These are phyloP conservation scores for Rhabdornis inornatus DNA, from an alignment of 2,113 vertebrate species.

Conservation along the genomic window DNA sequence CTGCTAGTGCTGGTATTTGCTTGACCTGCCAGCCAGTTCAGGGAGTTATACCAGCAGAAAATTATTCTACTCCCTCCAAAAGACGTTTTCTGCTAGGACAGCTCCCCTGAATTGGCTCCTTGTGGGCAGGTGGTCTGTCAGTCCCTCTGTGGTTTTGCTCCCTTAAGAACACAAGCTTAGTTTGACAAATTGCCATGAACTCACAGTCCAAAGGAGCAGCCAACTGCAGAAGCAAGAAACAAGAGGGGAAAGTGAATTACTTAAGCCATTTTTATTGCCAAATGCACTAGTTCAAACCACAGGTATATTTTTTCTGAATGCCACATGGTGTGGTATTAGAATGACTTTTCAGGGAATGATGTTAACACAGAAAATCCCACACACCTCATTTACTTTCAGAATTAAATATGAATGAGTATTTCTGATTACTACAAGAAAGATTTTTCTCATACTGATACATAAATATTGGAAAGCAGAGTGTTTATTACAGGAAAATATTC, in stretches of 20 bases:
- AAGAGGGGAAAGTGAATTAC: not conserved
- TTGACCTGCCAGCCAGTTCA: not conserved
- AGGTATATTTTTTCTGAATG: not conserved
- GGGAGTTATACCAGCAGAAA: not conserved
- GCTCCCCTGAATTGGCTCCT: not conserved
- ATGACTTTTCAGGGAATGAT: not conserved
- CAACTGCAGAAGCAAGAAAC: not conserved
- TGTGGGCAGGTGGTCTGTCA: not conserved
- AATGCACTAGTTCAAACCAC: constrained; percentile 16
- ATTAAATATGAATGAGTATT: not conserved
- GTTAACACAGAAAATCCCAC: not conserved
- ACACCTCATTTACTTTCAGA: not conserved
- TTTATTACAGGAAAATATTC: not conserved
- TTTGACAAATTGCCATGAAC: not conserved
- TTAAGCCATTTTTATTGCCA: not conserved
- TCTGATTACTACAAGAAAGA: not conserved
- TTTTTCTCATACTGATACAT: not conserved
- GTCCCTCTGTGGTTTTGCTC: not conserved
- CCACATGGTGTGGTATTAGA: not conserved
- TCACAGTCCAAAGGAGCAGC: not conserved
- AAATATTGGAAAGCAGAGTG: not conserved
- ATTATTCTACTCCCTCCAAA: not conserved
- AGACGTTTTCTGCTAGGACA: not conserved
- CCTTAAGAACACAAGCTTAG: not conserved
- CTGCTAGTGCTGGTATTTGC: not conserved